These are phyloP conservation scores for Crypturellus tataupa DNA, from an alignment of 2,797 vertebrate species.

Conservation along the genomic window DNA sequence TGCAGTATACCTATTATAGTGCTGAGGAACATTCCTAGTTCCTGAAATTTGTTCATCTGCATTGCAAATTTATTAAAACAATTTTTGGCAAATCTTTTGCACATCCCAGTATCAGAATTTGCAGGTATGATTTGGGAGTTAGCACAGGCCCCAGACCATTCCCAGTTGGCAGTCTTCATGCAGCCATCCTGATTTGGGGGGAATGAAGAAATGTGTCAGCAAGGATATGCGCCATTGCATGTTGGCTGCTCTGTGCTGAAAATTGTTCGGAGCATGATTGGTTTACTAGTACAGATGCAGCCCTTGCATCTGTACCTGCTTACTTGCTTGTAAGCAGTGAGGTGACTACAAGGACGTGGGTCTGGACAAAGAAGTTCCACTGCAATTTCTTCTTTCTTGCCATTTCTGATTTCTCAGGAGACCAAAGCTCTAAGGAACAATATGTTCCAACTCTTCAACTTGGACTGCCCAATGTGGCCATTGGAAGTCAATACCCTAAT, in stretches of 20 bases:
- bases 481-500: background rate
- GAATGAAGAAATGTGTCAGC: background rate
- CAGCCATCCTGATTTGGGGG: background rate
- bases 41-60: background rate
- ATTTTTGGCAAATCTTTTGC: background rate
- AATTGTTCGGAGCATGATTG: accelerated
- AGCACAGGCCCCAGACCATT: background rate
- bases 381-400: background rate
- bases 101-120: background rate
- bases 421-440: background rate
- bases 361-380: background rate
- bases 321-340: background rate
- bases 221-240: background rate
- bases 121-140: background rate
- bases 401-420: background rate
- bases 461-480: background rate
- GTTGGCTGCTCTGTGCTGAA: background rate
- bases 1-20: background rate
- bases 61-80: background rate
- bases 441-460: background rate
- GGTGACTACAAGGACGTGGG: background rate
- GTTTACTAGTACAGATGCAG: accelerated
- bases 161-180: background rate
- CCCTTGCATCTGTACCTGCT: background rate
- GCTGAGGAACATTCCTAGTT: background rate